Conservation (phyloP, 92 coral and sea anemone species). For the Galaxea fascicularis region DNA sequence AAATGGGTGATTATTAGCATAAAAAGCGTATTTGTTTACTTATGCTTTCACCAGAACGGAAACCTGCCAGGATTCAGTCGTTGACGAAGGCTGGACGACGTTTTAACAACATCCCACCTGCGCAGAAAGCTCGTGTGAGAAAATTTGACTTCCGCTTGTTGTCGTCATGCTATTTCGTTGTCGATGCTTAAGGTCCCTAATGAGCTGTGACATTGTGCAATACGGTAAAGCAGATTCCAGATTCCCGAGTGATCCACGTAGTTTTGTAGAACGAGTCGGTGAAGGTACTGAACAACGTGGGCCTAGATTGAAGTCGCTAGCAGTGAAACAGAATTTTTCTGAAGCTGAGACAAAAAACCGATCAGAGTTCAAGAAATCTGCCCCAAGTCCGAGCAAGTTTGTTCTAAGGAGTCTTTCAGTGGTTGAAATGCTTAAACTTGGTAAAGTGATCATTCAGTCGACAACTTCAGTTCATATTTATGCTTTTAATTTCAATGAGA, state of each 20-base stretch:
- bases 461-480: conserved; percentile 55
- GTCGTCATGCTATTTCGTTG: no score
- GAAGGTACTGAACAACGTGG: background rate
- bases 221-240: conserved; percentile 64
- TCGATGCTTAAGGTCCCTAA: no score
- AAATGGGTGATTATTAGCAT: no score
- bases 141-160: no score
- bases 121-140: no score
- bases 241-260: conserved; percentile 54
- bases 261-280: conserved; percentile 51
- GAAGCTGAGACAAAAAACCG: background rate
- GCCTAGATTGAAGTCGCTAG: background rate
- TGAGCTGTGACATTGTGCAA: conserved; percentile 61
- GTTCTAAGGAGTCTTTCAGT: conserved; percentile 71
- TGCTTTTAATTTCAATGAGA: conserved; percentile 45
- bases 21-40: no score
- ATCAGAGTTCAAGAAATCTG: conserved; percentile 6
- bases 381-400: conserved; percentile 54
- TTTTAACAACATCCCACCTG: no score
- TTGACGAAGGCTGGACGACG: no score
- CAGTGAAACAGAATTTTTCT: conserved; percentile 10
- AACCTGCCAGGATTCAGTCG: no score
- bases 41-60: no score
- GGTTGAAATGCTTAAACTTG: conserved; percentile 72
- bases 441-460: conserved; percentile 59